These are phyloP conservation scores for Perognathus longimembris DNA, from an alignment of 2,113 vertebrate genomes.

Conservation along the genomic window DNA sequence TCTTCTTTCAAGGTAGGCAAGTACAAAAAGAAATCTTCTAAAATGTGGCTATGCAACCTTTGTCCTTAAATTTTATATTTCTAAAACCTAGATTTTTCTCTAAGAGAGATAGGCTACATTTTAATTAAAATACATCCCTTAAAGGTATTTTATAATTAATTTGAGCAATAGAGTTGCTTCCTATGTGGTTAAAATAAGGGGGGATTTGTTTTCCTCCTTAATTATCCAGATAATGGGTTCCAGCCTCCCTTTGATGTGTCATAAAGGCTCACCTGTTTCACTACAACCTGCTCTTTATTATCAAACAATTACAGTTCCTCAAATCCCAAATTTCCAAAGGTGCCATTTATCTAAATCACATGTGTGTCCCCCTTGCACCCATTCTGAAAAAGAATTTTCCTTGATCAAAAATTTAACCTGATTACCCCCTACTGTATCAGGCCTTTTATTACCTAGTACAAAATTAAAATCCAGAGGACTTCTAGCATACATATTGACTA, in stretches of 20 bases:
- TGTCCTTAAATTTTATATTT: slow-evolving; percentile 50
- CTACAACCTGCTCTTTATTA: slow-evolving; percentile 79
- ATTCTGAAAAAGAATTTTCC: slow-evolving; percentile 73
- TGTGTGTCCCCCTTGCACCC: slow-evolving; percentile 67
- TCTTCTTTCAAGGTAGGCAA: background rate
- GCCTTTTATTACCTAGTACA: slow-evolving; percentile 64
- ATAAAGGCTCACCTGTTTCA: slow-evolving; percentile 79
- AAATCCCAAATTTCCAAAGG: slow-evolving; percentile 76
- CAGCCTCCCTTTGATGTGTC: slow-evolving; percentile 78
- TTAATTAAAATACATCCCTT: slow-evolving; percentile 67
- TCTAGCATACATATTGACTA: background rate
- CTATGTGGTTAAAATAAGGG: slow-evolving; percentile 65
- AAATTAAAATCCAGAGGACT: slow-evolving; percentile 67
- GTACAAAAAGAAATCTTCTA: slow-evolving; percentile 34
- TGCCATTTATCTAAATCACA: slow-evolving; percentile 78
- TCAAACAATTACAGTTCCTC: slow-evolving; percentile 74
- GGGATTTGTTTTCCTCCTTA: slow-evolving; percentile 59
- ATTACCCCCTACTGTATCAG: slow-evolving; percentile 62
- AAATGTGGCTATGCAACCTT: slow-evolving; percentile 15
- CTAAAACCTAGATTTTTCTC: slow-evolving; percentile 50
- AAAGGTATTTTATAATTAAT: slow-evolving; percentile 79
- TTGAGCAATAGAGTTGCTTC: slow-evolving; percentile 71
- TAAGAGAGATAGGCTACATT: slow-evolving; percentile 54
- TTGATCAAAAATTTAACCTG: slow-evolving; percentile 75
- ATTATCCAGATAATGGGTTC: slow-evolving; percentile 78